A percentile compares a stretch with the other conserved stretches of the same genome.
These are phyloP conservation scores for Danionella dracula DNA, from an alignment of 2,797 vertebrate genomes.

Conservation along the genomic window DNA sequence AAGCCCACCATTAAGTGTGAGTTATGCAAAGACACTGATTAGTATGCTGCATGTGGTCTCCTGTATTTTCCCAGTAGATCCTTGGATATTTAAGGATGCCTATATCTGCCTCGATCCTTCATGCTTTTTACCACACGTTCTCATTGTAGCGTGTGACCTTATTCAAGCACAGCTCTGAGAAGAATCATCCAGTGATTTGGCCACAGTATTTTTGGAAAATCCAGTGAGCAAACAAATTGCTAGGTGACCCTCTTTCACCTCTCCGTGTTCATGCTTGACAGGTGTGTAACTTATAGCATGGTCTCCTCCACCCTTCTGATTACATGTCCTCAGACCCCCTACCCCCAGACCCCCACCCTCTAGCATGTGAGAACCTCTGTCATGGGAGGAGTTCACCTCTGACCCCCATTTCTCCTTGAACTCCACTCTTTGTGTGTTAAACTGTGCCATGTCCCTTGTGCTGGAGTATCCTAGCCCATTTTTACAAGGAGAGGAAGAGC, in stretches of 20 bases:
- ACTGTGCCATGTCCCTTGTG: constrained; percentile 12
- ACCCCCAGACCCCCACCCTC: constrained; percentile 12
- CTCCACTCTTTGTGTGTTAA: constrained; percentile 3
- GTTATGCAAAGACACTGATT: background rate
- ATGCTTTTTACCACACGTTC: too few species aligned
- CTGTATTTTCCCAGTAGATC: constrained; percentile 4
- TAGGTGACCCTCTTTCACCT: constrained; percentile 34
- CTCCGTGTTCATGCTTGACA: constrained; percentile 39
- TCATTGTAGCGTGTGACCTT: constrained; percentile 31
- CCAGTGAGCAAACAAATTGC: constrained; percentile 41
- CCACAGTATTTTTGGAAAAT: constrained; percentile 34
- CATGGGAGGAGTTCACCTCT: constrained; percentile 29
- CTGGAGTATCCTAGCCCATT: background rate
- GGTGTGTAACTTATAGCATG: constrained; percentile 43
- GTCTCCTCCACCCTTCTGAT: constrained; percentile 33
- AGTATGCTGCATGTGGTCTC: background rate
- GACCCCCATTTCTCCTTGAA: constrained; percentile 28
- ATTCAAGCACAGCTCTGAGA: constrained; percentile 31
- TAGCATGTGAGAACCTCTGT: constrained; percentile 24
- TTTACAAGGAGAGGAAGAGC: constrained; percentile 34
- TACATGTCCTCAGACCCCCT: constrained; percentile 25
- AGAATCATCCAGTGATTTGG: constrained; percentile 35
- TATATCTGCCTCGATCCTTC: background rate
- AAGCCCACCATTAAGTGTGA: background rate
- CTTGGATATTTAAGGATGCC: constrained; percentile 20